These are phyloP conservation scores for Belgica antarctica DNA, from an alignment of 2,888 invertebrate genomes.

Conservation along the genomic window DNA sequence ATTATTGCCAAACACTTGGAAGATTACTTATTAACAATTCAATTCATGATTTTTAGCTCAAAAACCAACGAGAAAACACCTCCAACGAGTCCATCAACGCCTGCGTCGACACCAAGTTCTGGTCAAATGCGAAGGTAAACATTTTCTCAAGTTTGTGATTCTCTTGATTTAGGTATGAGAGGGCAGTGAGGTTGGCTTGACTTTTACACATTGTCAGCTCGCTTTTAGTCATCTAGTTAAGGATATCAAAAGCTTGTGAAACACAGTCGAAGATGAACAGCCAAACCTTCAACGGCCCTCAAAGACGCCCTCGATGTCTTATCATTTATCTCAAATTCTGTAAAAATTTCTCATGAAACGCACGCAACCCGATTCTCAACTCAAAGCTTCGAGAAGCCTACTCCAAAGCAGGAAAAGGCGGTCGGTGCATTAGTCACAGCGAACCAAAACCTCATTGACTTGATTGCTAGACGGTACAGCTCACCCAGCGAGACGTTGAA, in stretches of 20 bases:
- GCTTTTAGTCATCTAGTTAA: too few species aligned
- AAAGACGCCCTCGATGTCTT: too few species aligned
- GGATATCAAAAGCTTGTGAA: too few species aligned
- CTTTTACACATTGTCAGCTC: too few species aligned
- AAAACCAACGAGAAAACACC: slow-evolving; percentile 49
- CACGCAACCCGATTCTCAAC: not conserved
- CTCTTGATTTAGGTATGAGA: too few species aligned
- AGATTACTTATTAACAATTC: not conserved
- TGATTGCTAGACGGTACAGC: slow-evolving; percentile 40
- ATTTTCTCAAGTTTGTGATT: not conserved
- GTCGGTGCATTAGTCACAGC: slow-evolving; percentile 25
- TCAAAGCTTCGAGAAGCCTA: slow-evolving; percentile 34
- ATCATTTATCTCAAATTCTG: slow-evolving; percentile 8
- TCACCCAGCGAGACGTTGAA: slow-evolving; percentile 17
- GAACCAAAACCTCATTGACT: slow-evolving; percentile 40
- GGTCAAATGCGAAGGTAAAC: slow-evolving; percentile 47
- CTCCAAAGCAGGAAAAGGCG: slow-evolving; percentile 32
- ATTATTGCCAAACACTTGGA: not conserved
- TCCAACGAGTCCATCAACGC: slow-evolving; percentile 49
- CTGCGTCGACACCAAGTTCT: slow-evolving; percentile 48
- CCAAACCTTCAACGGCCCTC: too few species aligned
- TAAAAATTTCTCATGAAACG: slow-evolving; percentile 14
- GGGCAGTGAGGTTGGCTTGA: too few species aligned
- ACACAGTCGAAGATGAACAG: too few species aligned
- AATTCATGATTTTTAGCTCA: slow-evolving; percentile 24